Conservation (phyloP, 2,888 invertebrate genomes). For the Listrodromus nycthemerus region DNA sequence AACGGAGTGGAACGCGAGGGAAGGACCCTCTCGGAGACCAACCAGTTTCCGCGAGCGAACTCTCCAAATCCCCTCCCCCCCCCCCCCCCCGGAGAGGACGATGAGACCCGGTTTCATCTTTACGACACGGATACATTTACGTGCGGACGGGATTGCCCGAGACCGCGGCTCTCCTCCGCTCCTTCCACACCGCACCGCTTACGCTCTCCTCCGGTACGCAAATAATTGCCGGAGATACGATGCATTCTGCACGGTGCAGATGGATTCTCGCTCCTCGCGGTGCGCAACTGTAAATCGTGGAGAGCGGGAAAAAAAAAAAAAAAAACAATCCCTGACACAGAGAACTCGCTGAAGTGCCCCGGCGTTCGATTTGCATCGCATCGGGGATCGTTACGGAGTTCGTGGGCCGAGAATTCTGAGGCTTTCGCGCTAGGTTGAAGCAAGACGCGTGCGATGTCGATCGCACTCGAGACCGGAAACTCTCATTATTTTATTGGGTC, state of each 20-base stretch:
- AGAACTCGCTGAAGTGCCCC: background rate
- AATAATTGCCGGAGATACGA: background rate
- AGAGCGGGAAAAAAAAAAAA: background rate
- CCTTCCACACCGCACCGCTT: background rate
- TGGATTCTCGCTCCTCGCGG: background rate
- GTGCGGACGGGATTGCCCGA: background rate
- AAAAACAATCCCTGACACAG: background rate
- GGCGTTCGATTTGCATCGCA: background rate
- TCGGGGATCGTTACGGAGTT: background rate
- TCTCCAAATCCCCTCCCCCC: background rate
- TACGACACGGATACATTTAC: conserved; percentile 43
- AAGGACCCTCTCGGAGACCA: conserved; percentile 23
- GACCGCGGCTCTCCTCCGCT: background rate
- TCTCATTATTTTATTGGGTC: background rate
- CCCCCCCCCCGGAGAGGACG: conserved; percentile 11
- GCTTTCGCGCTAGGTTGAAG: too few relatives aligned
- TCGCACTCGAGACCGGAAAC: background rate
- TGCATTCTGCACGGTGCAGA: background rate
- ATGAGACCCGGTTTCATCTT: conserved; percentile 39
- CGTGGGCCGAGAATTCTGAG: background rate
- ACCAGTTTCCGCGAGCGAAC: conserved; percentile 31
- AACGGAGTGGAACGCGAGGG: conserved; percentile 19
- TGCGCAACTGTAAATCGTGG: background rate
- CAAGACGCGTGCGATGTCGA: background rate
- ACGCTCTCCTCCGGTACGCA: background rate